Evolutionary conservation across 2,113 vertebrate genomes (phyloP).

Genomic region (Opisthocomus hoazin): DNA sequence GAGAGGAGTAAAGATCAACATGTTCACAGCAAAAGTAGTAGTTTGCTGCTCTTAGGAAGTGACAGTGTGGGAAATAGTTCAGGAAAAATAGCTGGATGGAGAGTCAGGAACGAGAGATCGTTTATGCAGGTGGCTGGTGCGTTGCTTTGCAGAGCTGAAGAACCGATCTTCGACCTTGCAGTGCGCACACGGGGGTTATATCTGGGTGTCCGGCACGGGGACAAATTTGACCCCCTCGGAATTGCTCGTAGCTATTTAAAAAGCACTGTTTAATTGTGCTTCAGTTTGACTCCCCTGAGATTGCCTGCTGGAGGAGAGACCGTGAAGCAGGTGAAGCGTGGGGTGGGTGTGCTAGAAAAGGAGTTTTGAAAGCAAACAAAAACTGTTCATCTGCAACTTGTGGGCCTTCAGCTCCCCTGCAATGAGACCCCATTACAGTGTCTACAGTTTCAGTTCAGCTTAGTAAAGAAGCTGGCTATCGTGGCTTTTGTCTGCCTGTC

Average conservation of each 20-base stretch:
- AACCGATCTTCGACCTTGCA: not conserved
- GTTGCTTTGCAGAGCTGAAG: not conserved
- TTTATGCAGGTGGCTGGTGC: not conserved
- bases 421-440: not conserved
- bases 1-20: not conserved
- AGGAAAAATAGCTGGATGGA: not conserved
- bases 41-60: not conserved
- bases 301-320: not conserved
- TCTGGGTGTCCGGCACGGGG: not conserved
- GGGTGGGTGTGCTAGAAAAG: not conserved
- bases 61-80: not conserved
- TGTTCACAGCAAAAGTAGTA: not conserved
- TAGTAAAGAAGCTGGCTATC: not conserved
- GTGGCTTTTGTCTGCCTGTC: not conserved
- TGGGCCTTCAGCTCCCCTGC: not conserved
- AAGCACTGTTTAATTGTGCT: not conserved
- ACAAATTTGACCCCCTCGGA: not conserved
- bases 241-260: not conserved
- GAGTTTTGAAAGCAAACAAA: not conserved
- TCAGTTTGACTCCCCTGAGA: not conserved
- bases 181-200: not conserved
- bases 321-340: not conserved
- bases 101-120: not conserved
- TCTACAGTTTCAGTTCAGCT: not conserved
- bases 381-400: not conserved